Percentiles rank a stretch among this genome's conserved stretches.
Conservation (phyloP, 1,140 invertebrate genomes). For the Lepidurus arcticus region DNA sequence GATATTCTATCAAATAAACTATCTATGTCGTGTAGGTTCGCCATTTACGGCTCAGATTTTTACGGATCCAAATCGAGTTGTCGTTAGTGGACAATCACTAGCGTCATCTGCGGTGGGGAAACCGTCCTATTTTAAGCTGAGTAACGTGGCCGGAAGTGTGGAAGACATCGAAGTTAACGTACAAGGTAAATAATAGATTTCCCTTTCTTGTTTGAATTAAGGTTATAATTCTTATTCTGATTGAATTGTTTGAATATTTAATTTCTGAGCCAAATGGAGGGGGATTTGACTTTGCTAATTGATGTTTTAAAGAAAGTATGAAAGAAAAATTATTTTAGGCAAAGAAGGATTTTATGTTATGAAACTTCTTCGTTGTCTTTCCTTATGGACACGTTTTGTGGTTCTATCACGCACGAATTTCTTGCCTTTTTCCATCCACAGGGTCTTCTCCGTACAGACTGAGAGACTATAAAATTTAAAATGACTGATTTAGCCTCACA, state of each 20-base stretch:
- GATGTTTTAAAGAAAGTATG: too few species aligned
- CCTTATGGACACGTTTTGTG: slow-evolving; percentile 4
- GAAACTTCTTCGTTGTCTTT: slow-evolving; percentile 6
- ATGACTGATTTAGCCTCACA: slow-evolving; percentile 6
- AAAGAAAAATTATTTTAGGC: neutral
- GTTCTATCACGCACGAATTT: slow-evolving; percentile 28
- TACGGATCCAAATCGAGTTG: slow-evolving; percentile 60
- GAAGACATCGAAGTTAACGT: slow-evolving; percentile 91
- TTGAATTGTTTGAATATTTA: slow-evolving; percentile 14
- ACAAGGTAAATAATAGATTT: slow-evolving; percentile 63
- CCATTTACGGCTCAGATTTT: slow-evolving; percentile 68
- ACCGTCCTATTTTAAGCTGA: slow-evolving; percentile 64
- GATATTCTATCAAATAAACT: neutral
- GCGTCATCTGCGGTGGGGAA: slow-evolving; percentile 65
- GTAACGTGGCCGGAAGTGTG: slow-evolving; percentile 68
- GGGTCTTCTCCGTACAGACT: slow-evolving; percentile 36
- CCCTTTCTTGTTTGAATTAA: slow-evolving; percentile 27
- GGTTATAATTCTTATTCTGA: slow-evolving; percentile 15
- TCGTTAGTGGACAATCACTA: slow-evolving; percentile 63
- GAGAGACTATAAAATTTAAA: slow-evolving; percentile 35
- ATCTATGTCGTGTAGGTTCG: slow-evolving; percentile 54
- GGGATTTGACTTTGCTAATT: too few species aligned
- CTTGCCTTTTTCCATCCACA: slow-evolving; percentile 35
- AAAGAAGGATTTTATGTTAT: neutral
- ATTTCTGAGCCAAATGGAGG: too few species aligned